Conservation (phyloP, 2,113 vertebrate species). For the Sterna hirundo region DNA sequence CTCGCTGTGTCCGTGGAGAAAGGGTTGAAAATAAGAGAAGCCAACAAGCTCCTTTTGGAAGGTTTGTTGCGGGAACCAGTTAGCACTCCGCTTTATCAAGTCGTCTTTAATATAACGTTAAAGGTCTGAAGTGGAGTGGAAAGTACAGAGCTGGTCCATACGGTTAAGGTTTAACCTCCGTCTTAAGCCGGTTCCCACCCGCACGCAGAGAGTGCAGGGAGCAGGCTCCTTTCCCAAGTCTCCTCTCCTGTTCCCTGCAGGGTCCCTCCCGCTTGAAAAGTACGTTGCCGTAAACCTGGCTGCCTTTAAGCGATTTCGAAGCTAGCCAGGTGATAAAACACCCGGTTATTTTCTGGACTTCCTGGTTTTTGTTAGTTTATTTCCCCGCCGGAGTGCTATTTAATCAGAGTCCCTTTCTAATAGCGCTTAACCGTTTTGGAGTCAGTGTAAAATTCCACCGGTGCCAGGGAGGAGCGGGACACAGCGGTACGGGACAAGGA, state of each 20-base stretch:
- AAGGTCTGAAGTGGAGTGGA: conserved; percentile 2
- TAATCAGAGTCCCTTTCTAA: neutral
- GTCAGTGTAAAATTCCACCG: neutral
- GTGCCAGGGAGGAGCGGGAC: neutral
- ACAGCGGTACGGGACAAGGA: neutral
- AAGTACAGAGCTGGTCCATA: neutral
- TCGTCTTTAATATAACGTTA: neutral
- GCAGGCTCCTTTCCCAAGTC: neutral
- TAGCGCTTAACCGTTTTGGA: neutral
- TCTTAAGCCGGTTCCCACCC: neutral
- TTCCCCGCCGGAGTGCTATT: neutral
- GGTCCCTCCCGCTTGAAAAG: neutral
- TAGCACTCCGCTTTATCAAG: neutral
- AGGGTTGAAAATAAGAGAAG: neutral
- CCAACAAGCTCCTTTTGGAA: neutral
- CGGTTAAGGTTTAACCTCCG: neutral
- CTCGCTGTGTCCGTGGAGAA: neutral
- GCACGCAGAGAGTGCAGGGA: neutral
- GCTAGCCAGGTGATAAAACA: neutral
- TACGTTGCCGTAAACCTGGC: neutral
- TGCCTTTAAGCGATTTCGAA: neutral
- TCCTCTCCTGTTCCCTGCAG: neutral
- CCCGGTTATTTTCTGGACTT: neutral
- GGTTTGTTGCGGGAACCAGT: neutral
- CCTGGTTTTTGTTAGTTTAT: neutral